These are phyloP conservation scores for Drosophila neutralis DNA, from an alignment of 2,888 invertebrate genomes.

Conservation along the genomic window DNA sequence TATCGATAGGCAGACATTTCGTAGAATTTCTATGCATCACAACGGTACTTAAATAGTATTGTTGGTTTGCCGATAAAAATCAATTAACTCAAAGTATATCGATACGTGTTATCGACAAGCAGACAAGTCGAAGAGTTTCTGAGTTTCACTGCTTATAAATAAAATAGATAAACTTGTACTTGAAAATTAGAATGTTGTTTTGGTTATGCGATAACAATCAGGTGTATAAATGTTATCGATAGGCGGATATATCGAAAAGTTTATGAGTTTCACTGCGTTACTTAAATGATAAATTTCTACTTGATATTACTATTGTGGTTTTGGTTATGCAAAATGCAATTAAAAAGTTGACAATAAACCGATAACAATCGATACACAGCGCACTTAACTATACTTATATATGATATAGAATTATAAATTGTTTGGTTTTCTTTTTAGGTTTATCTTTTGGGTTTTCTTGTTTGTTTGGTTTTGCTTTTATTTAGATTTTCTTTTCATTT, in stretches of 20 bases:
- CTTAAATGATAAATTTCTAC: conserved; percentile 36
- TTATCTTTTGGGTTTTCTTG: conserved; percentile 12
- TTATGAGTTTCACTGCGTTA: conserved; percentile 62
- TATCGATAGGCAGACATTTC: conserved; percentile 8
- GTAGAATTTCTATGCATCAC: conserved; percentile 46
- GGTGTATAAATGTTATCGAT: conserved; percentile 15
- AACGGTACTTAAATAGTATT: conserved; percentile 23
- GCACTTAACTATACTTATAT: conserved; percentile 51
- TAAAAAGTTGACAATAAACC: conserved; percentile 56
- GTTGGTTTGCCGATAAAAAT: conserved; percentile 56
- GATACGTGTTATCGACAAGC: neutral
- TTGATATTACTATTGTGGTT: conserved; percentile 7
- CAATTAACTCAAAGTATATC: conserved; percentile 8
- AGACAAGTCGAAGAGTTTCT: neutral
- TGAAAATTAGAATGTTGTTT: neutral
- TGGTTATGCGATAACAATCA: neutral
- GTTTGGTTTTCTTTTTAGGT: conserved; percentile 11
- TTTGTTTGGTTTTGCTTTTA: conserved; percentile 12
- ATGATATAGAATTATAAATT: conserved; percentile 6
- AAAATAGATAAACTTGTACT: neutral
- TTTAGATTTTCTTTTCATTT: conserved; percentile 1
- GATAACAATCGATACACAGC: conserved; percentile 66
- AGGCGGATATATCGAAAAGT: conserved; percentile 11
- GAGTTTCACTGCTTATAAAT: neutral
- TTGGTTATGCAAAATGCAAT: conserved; percentile 40